These are phyloP conservation scores for Trachelus tabidus DNA, from an alignment of 2,888 invertebrate genomes.

Conservation along the genomic window DNA sequence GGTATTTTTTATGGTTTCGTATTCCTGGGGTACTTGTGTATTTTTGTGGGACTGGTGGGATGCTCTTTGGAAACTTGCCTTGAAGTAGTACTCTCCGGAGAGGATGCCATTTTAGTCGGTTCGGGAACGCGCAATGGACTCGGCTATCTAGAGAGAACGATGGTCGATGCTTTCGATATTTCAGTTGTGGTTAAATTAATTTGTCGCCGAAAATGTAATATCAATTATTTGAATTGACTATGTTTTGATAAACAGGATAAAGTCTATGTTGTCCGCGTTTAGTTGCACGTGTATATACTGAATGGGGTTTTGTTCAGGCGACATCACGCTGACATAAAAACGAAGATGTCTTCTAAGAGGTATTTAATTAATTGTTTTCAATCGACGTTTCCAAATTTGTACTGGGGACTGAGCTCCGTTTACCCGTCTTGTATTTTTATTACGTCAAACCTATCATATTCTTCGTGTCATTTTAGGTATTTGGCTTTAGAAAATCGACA, in stretches of 20 bases:
- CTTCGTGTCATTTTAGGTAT: neutral
- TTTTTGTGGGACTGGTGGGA: neutral
- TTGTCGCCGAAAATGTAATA: conserved; percentile 58
- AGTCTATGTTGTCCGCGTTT: conserved; percentile 39
- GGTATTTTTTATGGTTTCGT: neutral
- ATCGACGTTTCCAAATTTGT: conserved; percentile 9
- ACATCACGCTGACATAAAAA: conserved; percentile 47
- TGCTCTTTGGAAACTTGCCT: neutral
- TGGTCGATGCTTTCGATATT: conserved; percentile 54
- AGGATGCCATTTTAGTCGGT: conserved; percentile 2
- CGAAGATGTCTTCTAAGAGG: conserved; percentile 66
- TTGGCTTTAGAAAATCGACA: neutral
- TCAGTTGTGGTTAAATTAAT: conserved; percentile 58
- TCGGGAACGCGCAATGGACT: conserved; percentile 16
- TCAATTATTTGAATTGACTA: conserved; percentile 39
- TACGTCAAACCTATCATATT: neutral
- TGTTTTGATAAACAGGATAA: conserved; percentile 48
- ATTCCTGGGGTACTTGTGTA: neutral
- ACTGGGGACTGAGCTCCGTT: neutral
- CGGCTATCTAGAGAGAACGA: conserved; percentile 55
- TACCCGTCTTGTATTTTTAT: neutral
- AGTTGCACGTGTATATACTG: conserved; percentile 46
- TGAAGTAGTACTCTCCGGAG: neutral
- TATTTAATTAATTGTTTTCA: conserved; percentile 47
- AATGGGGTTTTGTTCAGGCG: conserved; percentile 46